A percentile compares a stretch with the other conserved stretches of the same genome.
These are phyloP conservation scores for Pyrocoelia pectoralis DNA, from an alignment of 2,888 invertebrate species.

Conservation along the genomic window DNA sequence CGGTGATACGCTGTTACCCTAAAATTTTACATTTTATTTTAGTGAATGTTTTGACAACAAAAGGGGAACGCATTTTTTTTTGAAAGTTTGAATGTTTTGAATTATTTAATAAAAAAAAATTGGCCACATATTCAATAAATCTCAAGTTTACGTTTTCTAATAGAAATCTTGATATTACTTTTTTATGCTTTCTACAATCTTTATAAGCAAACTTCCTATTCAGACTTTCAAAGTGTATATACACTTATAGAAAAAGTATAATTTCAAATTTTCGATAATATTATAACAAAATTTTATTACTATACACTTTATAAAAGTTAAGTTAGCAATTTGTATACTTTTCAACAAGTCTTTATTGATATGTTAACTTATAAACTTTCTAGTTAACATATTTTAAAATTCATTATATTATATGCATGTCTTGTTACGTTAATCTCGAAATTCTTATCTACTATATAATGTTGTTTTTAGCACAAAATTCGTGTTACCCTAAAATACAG, in stretches of 20 bases:
- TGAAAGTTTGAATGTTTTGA: conserved; percentile 8
- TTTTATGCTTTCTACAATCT: conserved; percentile 14
- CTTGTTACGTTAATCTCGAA: neutral
- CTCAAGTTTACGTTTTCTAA: conserved; percentile 9
- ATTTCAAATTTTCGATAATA: conserved; percentile 1
- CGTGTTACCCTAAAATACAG: too few species aligned
- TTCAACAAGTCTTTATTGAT: conserved; percentile 4
- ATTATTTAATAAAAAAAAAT: conserved; percentile 10
- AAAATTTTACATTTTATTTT: conserved; percentile 2
- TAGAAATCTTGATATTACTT: conserved; percentile 15
- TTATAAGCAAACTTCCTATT: conserved; percentile 11
- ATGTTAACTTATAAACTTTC: conserved; percentile 6
- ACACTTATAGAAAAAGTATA: neutral
- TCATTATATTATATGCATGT: neutral
- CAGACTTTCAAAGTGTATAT: neutral
- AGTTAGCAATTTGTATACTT: neutral
- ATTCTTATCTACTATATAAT: neutral
- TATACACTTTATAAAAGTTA: neutral
- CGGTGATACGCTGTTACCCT: conserved; percentile 7
- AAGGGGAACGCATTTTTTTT: conserved; percentile 10
- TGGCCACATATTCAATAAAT: conserved; percentile 7
- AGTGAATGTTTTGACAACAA: conserved; percentile 7
- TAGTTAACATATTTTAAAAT: conserved; percentile 8
- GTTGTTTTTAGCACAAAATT: too few species aligned
- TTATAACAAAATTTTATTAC: neutral